A percentile compares a stretch with the other conserved stretches of the same genome.
Conservation (phyloP, 2,797 vertebrate genomes). For the Propithecus perrieri region DNA sequence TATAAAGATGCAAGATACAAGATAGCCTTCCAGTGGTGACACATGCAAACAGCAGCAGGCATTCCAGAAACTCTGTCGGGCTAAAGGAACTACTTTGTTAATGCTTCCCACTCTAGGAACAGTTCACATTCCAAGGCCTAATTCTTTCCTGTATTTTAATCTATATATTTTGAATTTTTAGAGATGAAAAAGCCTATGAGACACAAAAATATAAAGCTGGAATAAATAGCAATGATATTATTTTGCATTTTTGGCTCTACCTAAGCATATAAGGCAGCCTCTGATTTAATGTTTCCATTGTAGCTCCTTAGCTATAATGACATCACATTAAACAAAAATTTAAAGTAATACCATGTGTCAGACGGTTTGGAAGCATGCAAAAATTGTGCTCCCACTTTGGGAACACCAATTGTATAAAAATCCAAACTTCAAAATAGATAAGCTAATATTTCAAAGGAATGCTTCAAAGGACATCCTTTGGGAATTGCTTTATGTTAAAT, state of each 20-base stretch:
- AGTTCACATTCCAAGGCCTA: not conserved
- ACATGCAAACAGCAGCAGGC: not conserved
- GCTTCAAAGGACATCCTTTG: constrained; percentile 27
- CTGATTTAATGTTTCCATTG: constrained; percentile 36
- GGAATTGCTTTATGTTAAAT: constrained; percentile 27
- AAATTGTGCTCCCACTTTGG: not conserved
- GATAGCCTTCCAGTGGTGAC: not conserved
- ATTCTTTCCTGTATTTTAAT: not conserved
- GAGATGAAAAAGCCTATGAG: not conserved
- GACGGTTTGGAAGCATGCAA: not conserved
- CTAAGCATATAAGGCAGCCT: not conserved
- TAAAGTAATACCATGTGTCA: constrained; percentile 33
- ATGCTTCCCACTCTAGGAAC: not conserved
- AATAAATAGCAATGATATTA: not conserved
- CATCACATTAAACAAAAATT: constrained; percentile 14
- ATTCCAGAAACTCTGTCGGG: not conserved
- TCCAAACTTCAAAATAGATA: constrained; percentile 11
- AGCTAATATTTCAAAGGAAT: constrained; percentile 43
- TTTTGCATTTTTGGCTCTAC: not conserved
- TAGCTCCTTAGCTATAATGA: not conserved
- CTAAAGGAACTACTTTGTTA: not conserved
- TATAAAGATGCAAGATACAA: constrained; percentile 8
- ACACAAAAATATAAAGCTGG: not conserved
- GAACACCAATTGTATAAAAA: not conserved
- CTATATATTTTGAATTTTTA: not conserved